A percentile compares a stretch with the other conserved stretches of the same genome.
Conservation (phyloP, 2,113 vertebrate species). For the Chamaea fasciata region DNA sequence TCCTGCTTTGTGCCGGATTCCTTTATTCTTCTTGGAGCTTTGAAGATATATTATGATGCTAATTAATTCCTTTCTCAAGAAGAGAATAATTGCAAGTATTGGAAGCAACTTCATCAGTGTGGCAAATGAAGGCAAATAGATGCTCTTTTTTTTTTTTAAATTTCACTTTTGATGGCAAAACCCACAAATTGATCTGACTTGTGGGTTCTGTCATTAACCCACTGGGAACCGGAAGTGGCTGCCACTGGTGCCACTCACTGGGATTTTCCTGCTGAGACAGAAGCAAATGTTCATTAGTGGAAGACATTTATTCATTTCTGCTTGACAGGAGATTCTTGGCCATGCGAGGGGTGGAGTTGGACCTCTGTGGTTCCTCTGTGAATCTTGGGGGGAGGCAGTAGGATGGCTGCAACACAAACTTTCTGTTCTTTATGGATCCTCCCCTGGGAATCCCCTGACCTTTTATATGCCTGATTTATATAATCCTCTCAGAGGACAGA, state of each 20-base stretch:
- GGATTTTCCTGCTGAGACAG: neutral
- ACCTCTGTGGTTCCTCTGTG: neutral
- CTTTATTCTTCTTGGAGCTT: constrained; percentile 48
- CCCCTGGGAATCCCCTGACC: constrained; percentile 34
- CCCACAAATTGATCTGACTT: neutral
- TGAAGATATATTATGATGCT: constrained; percentile 38
- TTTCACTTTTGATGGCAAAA: constrained; percentile 14
- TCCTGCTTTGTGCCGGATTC: constrained; percentile 35
- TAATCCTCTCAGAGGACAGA: constrained; percentile 21
- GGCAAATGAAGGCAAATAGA: constrained; percentile 23
- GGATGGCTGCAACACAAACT: neutral
- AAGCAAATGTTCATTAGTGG: neutral
- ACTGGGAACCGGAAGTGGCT: neutral
- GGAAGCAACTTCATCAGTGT: constrained; percentile 6
- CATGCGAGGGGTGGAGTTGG: neutral
- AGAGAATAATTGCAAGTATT: constrained; percentile 24
- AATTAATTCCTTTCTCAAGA: constrained; percentile 63
- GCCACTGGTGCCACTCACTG: neutral
- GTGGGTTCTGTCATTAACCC: constrained; percentile 11
- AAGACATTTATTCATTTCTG: neutral
- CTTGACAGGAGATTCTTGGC: neutral
- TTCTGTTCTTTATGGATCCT: neutral
- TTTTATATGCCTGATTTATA: constrained; percentile 46
- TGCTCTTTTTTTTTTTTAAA: neutral
- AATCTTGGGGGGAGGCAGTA: neutral